Conservation (phyloP, 2,797 vertebrate species). For the Poecilia wingei region DNA sequence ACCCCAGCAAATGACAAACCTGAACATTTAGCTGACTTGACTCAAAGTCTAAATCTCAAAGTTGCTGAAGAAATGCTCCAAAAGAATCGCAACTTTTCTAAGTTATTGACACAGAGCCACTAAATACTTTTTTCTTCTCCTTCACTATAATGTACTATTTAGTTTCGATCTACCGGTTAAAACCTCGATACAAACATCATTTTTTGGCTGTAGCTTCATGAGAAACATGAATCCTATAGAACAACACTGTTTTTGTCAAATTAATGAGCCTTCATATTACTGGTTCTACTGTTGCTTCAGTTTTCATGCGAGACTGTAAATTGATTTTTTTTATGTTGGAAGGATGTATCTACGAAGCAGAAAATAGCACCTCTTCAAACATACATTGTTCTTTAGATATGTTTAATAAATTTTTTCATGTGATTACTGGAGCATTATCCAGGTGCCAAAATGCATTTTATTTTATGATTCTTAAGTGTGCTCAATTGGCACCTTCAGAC, state of each 20-base stretch:
- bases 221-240: background rate
- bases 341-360: background rate
- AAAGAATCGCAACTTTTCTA: background rate
- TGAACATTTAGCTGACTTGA: background rate
- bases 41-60: background rate
- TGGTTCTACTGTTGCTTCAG: conserved; percentile 22
- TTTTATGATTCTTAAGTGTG: background rate
- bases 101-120: background rate
- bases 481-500: conserved; percentile 26
- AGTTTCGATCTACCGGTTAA: background rate
- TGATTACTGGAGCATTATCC: background rate
- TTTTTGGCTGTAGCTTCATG: background rate
- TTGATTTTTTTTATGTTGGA: conserved; percentile 2
- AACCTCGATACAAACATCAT: background rate
- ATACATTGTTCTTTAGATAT: background rate
- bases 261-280: background rate
- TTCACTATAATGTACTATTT: background rate
- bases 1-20: background rate
- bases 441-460: background rate
- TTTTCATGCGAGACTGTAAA: conserved; percentile 36
- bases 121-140: background rate
- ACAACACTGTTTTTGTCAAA: background rate
- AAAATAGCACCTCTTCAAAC: background rate
- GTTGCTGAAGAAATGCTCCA: background rate
- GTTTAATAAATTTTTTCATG: background rate